Conservation (phyloP, 2,888 invertebrate genomes). For the Apeira syringaria region DNA sequence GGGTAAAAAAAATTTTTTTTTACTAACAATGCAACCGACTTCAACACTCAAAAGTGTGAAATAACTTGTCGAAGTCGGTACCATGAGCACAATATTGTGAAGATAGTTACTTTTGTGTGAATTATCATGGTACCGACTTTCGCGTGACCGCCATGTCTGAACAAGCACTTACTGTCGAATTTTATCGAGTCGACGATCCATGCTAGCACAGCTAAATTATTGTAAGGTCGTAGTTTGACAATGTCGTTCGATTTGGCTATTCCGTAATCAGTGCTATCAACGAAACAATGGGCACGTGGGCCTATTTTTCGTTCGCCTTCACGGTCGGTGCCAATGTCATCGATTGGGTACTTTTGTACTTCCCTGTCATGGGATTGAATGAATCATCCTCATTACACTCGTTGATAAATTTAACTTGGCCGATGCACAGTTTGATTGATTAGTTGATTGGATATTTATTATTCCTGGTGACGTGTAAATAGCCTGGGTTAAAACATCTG, state of each 20-base stretch:
- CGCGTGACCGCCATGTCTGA: too few species aligned
- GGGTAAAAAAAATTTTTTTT: too few species aligned
- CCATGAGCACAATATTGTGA: too few species aligned
- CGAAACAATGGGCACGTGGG: slow-evolving; percentile 27
- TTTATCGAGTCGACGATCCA: too few species aligned
- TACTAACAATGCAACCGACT: too few species aligned
- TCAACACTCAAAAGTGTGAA: too few species aligned
- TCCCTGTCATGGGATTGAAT: slow-evolving; percentile 23
- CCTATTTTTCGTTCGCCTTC: slow-evolving; percentile 25
- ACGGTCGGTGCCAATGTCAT: slow-evolving; percentile 29
- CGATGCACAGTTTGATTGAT: slow-evolving; percentile 3
- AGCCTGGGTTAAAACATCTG: too few species aligned
- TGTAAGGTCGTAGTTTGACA: background rate
- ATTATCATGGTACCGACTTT: too few species aligned
- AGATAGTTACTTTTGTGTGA: too few species aligned
- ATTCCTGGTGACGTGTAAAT: slow-evolving; percentile 1
- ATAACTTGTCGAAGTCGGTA: too few species aligned
- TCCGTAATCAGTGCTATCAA: slow-evolving; percentile 19
- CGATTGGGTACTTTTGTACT: slow-evolving; percentile 15
- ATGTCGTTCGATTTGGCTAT: slow-evolving; percentile 7
- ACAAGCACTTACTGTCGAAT: too few species aligned
- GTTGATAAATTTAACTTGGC: slow-evolving; percentile 10
- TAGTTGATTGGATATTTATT: slow-evolving; percentile 7
- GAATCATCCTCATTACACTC: slow-evolving; percentile 22
- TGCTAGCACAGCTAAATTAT: too few species aligned